Conservation (phyloP, 2,888 invertebrate genomes). For the Brachylomia viminalis region DNA sequence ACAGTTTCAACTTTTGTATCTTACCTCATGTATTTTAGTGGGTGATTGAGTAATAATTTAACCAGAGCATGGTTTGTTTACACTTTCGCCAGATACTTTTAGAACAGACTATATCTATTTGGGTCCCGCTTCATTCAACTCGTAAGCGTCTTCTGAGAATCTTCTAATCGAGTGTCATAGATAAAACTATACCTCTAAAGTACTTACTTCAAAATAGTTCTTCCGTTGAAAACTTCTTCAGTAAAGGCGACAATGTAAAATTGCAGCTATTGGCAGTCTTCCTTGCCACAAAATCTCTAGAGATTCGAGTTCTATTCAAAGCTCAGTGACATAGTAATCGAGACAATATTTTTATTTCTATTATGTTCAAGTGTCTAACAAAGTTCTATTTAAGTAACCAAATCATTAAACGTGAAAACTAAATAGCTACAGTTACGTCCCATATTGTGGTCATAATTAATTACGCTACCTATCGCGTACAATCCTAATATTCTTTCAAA, state of each 20-base stretch:
- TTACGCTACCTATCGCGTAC: neutral
- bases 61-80: neutral
- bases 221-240: neutral
- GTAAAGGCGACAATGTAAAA: conserved; percentile 22
- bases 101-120: neutral
- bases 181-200: neutral
- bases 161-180: neutral
- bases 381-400: neutral
- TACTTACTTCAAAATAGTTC: too few species aligned
- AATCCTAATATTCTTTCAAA: neutral
- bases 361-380: neutral
- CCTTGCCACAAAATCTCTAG: conserved; percentile 4
- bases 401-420: neutral
- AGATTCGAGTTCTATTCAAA: neutral
- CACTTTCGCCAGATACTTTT: neutral
- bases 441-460: neutral
- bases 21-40: too few species aligned
- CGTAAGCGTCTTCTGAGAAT: neutral
- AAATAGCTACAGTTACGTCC: neutral
- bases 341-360: neutral
- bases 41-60: too few species aligned
- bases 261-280: conserved; percentile 22
- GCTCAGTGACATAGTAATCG: conserved; percentile 19
- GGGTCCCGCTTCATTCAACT: neutral
- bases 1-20: too few species aligned